Percentiles rank a stretch among this genome's conserved stretches.
Conservation (phyloP, 2,888 invertebrate species). For the Sminthurinus aureus region DNA sequence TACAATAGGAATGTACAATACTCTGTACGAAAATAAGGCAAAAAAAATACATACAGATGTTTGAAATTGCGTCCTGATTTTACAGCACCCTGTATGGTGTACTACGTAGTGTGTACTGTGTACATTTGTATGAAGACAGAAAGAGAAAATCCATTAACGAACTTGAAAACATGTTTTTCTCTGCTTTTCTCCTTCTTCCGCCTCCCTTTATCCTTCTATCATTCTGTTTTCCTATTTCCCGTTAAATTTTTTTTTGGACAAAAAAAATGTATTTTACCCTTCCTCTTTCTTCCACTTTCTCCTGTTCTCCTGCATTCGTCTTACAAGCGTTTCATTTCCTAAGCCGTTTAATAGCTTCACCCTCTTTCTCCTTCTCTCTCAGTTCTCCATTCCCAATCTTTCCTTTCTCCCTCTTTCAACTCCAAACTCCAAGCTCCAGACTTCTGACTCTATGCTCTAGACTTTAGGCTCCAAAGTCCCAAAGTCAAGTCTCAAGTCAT, state of each 20-base stretch:
- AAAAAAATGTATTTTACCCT: not conserved
- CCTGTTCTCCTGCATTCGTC: not conserved
- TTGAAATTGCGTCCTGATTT: too few relatives aligned
- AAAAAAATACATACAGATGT: too few relatives aligned
- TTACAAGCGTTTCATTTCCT: conserved; percentile 7
- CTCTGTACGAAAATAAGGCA: too few relatives aligned
- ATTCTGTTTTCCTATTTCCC: not conserved
- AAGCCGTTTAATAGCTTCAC: conserved; percentile 11
- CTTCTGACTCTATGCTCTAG: too few relatives aligned
- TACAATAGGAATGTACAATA: too few relatives aligned
- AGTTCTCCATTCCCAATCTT: too few relatives aligned
- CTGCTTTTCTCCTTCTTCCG: not conserved
- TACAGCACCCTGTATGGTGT: too few relatives aligned
- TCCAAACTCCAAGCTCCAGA: not conserved
- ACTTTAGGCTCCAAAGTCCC: too few relatives aligned
- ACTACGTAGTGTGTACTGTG: too few relatives aligned
- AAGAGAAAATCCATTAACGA: conserved; percentile 17
- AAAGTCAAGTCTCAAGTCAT: too few relatives aligned
- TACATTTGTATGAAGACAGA: too few relatives aligned
- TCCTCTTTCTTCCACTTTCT: not conserved
- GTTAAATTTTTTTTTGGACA: not conserved
- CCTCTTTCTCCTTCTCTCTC: not conserved
- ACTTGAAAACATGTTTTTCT: conserved; percentile 27
- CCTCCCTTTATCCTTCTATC: not conserved
- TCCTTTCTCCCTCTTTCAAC: not conserved